Evolutionary conservation across 2,797 vertebrate species (phyloP).

Genomic region (Myripristis jacobus): DNA sequence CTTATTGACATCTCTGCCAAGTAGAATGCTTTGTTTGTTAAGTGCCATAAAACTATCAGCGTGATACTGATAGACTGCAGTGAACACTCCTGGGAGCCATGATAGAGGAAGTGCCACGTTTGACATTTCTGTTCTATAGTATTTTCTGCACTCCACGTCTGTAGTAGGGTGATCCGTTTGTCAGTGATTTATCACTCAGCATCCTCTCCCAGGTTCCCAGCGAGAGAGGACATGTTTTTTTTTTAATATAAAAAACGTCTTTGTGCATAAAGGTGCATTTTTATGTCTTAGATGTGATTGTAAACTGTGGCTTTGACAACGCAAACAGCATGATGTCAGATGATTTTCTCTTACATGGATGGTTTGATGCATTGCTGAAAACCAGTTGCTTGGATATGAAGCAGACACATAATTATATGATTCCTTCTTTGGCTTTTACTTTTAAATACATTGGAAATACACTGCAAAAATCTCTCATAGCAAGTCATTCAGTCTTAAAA

Average conservation of each 20-base stretch:
- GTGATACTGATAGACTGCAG: slow-evolving; percentile 32
- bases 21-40: slow-evolving; percentile 63
- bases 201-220: slow-evolving; percentile 53
- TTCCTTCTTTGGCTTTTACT: neutral
- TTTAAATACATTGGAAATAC: neutral
- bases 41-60: slow-evolving; percentile 65
- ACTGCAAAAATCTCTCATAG: too few species aligned
- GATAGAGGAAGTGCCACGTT: slow-evolving; percentile 63
- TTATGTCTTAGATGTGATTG: slow-evolving; percentile 44
- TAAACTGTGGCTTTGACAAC: slow-evolving; percentile 20
- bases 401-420: neutral
- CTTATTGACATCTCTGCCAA: slow-evolving; percentile 33
- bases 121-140: slow-evolving; percentile 22
- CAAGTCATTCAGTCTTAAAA: too few species aligned
- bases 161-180: slow-evolving; percentile 20
- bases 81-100: slow-evolving; percentile 41
- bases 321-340: too few species aligned
- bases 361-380: slow-evolving; percentile 18
- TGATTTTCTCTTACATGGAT: slow-evolving; percentile 4
- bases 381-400: slow-evolving; percentile 8
- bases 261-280: too few species aligned
- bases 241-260: neutral
- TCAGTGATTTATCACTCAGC: slow-evolving; percentile 30
- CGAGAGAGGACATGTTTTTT: slow-evolving; percentile 12
- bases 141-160: slow-evolving; percentile 1